These are phyloP conservation scores for Leptopilina boulardi DNA, from an alignment of 1,140 invertebrate genomes.

Conservation along the genomic window DNA sequence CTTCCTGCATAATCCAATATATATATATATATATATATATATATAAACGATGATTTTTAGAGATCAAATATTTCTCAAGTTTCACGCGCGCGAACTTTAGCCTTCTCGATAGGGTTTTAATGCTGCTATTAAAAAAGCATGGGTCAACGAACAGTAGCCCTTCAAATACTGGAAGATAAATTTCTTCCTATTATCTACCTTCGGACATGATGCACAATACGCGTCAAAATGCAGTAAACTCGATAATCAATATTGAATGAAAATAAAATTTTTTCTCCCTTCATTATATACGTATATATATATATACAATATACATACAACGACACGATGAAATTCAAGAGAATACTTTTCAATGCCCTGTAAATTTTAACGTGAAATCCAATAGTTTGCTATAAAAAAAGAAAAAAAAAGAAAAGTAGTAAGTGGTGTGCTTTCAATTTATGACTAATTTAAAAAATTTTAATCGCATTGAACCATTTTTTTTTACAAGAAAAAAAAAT, in stretches of 20 bases:
- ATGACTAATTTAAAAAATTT: neutral
- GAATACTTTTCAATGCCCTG: neutral
- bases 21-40: neutral
- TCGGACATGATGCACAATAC: constrained; percentile 22
- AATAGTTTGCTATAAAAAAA: neutral
- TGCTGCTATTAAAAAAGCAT: constrained; percentile 1
- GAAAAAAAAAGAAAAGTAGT: too few relatives aligned
- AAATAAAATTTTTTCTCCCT: constrained; percentile 1
- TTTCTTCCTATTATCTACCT: constrained; percentile 23
- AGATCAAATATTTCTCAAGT: neutral
- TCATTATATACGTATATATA: too few relatives aligned
- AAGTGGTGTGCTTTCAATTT: too few relatives aligned
- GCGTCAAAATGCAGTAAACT: constrained; percentile 19
- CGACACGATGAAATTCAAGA: neutral
- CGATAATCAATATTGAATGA: neutral
- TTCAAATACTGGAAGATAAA: constrained; percentile 15
- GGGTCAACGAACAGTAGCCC: constrained; percentile 5
- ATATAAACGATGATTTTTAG: neutral
- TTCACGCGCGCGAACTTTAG: neutral
- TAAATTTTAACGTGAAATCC: neutral
- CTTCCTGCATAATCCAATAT: neutral
- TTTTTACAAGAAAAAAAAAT: too few relatives aligned
- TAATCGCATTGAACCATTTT: too few relatives aligned
- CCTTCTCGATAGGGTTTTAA: neutral
- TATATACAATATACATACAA: too few relatives aligned